Evolutionary conservation across 1,140 invertebrate species (phyloP), one percentile per base, ranked within the genome.

Genomic region (Phymorhynchus buccinoides): DNA sequence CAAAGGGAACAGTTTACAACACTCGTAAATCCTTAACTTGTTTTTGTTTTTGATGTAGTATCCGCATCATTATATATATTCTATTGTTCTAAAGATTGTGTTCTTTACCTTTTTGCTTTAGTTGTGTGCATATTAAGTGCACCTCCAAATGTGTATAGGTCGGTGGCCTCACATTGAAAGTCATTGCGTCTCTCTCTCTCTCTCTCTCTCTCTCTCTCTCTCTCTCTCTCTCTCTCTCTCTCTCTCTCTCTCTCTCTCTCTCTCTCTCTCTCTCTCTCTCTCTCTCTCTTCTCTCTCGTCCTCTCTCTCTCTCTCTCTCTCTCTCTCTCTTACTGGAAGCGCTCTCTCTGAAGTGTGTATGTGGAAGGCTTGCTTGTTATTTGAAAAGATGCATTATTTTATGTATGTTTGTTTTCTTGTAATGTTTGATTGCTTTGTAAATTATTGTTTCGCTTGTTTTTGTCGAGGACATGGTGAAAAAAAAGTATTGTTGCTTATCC

Each of bases 301-400:
- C 62, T 71, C 42, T 30, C 16, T 41, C 42, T 68, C n/a, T 83
- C 81, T 83, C 41, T 71, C 39, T 83, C 81, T 83, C 62, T 41
- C 32, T 68, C 62, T 83, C 62, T 71, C 41, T 71, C 66, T 83
- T 66, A 62, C 71, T 52, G n/a, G 4, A 27, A 77, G 39, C 27
- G 18, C 78, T 73, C 9, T 41, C 41, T 9, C 22, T 48, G 39
- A 35, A 3, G 30, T 84, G 41, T 37, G 35, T 84, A 42, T 73
- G 27, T 56, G 37, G 4, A 27, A n/a, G n/a, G n/a, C n/a, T n/a
- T n/a, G n/a, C n/a, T n/a, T n/a, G n/a, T n/a, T n/a, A n/a, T n/a
- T n/a, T n/a, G n/a, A n/a, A n/a, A n/a, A n/a, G n/a, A n/a, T n/a
- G n/a, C n/a, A n/a, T n/a, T n/a, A n/a, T n/a, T n/a, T n/a, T n/a